A percentile compares a stretch with the other conserved stretches of the same genome.
phyloP scores from a whole-genome alignment of 2,888 invertebrate species.

The Tolmerus cingulatus region DNA sequence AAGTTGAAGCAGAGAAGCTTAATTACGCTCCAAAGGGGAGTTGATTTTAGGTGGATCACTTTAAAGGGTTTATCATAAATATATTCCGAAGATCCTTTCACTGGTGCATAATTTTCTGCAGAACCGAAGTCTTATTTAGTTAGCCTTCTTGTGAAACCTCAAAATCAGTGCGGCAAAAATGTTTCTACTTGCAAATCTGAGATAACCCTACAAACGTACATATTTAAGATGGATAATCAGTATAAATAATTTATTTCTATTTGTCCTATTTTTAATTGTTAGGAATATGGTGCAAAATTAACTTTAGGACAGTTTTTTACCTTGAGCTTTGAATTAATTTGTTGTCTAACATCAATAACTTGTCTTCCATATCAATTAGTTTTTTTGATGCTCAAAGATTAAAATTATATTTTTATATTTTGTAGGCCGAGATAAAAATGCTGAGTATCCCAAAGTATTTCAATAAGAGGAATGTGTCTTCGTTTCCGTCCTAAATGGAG shows the following conservation, averaged over 20 bases:
- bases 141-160: conserved; percentile 16
- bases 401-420: no score
- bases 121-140: conserved; percentile 19
- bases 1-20: conserved; percentile 32
- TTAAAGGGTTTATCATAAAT: conserved; percentile 40
- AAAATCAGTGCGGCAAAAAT: not conserved
- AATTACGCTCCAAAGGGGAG: conserved; percentile 36
- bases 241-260: conserved; percentile 7
- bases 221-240: conserved; percentile 31
- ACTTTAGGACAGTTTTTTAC: not conserved
- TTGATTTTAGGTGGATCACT: conserved; percentile 38
- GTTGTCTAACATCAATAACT: no score
- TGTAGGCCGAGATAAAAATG: no score
- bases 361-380: no score
- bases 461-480: no score
- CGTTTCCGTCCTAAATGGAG: no score
- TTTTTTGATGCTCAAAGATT: no score
- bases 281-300: not conserved
- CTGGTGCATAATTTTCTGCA: conserved; percentile 16
- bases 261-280: not conserved
- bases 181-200: not conserved
- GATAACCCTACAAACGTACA: conserved; percentile 9
- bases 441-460: no score
- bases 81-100: conserved; percentile 22
- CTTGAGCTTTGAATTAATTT: not conserved